Percentiles rank a stretch among this genome's conserved stretches.
phyloP scores from a whole-genome alignment of 2,888 invertebrate genomes.

The Seladonia tumulorum region DNA sequence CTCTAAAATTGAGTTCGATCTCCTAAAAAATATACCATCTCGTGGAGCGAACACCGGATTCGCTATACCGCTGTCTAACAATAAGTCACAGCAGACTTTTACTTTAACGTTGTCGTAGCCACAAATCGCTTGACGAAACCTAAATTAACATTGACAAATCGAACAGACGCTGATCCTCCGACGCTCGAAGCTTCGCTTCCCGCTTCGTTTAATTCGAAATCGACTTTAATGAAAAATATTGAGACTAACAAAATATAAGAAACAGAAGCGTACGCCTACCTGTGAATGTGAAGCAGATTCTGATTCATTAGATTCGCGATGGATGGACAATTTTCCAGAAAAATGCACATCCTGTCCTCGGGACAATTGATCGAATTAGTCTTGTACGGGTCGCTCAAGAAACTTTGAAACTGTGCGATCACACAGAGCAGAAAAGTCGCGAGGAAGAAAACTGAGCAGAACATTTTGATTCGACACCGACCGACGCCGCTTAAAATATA shows the following conservation, averaged over 20 bases:
- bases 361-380: conserved; percentile 66
- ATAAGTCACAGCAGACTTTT: conserved; percentile 75
- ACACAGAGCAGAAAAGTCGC: neutral
- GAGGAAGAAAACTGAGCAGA: conserved; percentile 19
- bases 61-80: conserved; percentile 23
- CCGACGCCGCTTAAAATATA: conserved; percentile 46
- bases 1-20: conserved; percentile 39
- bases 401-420: conserved; percentile 15
- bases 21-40: neutral
- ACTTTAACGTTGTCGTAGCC: conserved; percentile 71
- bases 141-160: conserved; percentile 27
- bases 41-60: conserved; percentile 42
- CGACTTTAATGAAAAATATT: neutral
- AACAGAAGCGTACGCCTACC: conserved; percentile 61
- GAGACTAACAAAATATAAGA: neutral
- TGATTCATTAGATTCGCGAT: conserved; percentile 71
- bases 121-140: conserved; percentile 78
- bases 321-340: conserved; percentile 72
- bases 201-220: neutral
- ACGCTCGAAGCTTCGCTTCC: neutral
- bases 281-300: conserved; percentile 74
- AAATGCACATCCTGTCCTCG: conserved; percentile 68
- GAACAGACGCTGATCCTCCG: neutral
- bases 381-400: conserved; percentile 10
- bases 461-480: conserved; percentile 24